phyloP scores from a whole-genome alignment of 2,113 vertebrate genomes.

The Chionodraco myersi region DNA sequence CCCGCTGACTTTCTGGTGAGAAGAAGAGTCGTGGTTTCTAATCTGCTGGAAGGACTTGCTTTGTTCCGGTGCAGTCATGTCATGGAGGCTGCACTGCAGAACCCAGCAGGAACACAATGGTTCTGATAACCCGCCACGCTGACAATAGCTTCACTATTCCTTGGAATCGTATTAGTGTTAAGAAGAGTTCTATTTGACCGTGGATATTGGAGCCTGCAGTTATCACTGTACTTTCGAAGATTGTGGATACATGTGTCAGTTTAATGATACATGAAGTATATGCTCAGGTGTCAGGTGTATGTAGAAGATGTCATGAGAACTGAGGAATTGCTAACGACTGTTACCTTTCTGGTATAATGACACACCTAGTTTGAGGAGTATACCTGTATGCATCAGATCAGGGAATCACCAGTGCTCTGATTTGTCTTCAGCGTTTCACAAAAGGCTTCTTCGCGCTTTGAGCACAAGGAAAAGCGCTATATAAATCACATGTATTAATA shows the following conservation, averaged over 20 bases:
- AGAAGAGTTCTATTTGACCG: neutral
- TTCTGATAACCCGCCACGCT: neutral
- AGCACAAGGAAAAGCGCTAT: too few relatives aligned
- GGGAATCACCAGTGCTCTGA: too few relatives aligned
- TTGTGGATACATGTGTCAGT: neutral
- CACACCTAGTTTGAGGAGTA: too few relatives aligned
- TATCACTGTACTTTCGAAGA: neutral
- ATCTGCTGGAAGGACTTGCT: constrained; percentile 27
- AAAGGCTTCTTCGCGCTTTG: too few relatives aligned
- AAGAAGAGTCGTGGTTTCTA: constrained; percentile 15
- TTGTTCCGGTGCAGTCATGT: constrained; percentile 36
- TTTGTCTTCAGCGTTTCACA: too few relatives aligned
- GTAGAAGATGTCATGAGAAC: too few relatives aligned
- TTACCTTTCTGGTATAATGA: too few relatives aligned
- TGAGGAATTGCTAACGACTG: too few relatives aligned
- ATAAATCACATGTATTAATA: too few relatives aligned
- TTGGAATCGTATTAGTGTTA: neutral
- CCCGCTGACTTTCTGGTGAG: constrained; percentile 36
- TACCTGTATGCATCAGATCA: too few relatives aligned
- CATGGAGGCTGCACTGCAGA: neutral
- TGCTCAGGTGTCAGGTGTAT: too few relatives aligned
- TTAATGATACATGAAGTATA: neutral
- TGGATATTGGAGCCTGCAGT: neutral
- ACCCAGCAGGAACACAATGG: neutral
- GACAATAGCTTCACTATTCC: neutral